A percentile compares a stretch with the other conserved stretches of the same genome.
Evolutionary conservation across 1,140 invertebrate genomes (phyloP).

Genomic region (Anastrepha ludens): DNA sequence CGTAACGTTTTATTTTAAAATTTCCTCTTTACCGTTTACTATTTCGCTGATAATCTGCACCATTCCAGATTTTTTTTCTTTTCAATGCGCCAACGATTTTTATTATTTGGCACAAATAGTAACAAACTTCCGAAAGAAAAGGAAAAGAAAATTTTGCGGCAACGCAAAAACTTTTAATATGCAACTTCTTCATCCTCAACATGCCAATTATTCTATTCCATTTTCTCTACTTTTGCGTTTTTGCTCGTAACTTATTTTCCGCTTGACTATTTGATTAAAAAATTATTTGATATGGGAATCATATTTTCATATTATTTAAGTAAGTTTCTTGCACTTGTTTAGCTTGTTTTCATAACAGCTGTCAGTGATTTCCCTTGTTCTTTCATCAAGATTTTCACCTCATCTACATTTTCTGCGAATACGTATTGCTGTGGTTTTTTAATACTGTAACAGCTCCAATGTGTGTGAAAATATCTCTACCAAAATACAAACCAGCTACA

Average conservation of each 20-base stretch:
- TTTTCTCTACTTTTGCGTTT: background rate
- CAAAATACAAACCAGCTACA: background rate
- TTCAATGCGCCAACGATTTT: too few relatives aligned
- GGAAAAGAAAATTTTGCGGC: background rate
- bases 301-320: background rate
- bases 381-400: background rate
- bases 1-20: background rate
- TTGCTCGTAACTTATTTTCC: constrained; percentile 18
- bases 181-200: constrained; percentile 29
- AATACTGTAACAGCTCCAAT: background rate
- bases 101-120: background rate
- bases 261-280: constrained; percentile 40
- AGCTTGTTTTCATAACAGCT: background rate
- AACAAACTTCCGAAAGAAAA: background rate
- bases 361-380: background rate
- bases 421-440: too few relatives aligned
- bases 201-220: constrained; percentile 32
- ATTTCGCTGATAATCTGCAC: background rate
- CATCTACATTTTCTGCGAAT: background rate
- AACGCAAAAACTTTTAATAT: constrained; percentile 32
- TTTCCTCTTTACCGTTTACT: background rate
- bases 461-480: background rate
- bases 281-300: background rate
- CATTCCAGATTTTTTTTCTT: background rate
- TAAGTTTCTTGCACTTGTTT: background rate